phyloP scores from a whole-genome alignment of 2,888 invertebrate species.

The Dermolepida albohirtum region DNA sequence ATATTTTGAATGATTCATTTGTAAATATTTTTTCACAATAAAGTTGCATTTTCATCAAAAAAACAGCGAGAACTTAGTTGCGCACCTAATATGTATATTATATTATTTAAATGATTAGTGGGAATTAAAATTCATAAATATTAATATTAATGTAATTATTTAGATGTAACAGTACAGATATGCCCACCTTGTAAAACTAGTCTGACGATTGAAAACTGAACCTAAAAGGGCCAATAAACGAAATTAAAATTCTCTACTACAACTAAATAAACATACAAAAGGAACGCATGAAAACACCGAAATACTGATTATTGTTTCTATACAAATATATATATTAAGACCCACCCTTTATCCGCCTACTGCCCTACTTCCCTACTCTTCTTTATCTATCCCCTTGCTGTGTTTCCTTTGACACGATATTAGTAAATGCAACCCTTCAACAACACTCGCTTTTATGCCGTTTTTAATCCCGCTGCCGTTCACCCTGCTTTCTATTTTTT shows the following conservation, averaged over 20 bases:
- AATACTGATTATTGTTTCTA: slow-evolving; percentile 28
- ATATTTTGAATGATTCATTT: too few species aligned
- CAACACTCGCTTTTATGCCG: slow-evolving; percentile 35
- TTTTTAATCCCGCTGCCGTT: slow-evolving; percentile 40
- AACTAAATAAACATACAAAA: slow-evolving; percentile 25
- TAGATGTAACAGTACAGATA: too few species aligned
- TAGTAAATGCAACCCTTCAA: slow-evolving; percentile 43
- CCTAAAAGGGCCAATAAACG: neutral
- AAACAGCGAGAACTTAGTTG: too few species aligned
- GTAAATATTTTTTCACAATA: too few species aligned
- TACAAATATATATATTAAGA: slow-evolving; percentile 17
- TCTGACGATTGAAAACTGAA: neutral
- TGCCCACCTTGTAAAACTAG: too few species aligned
- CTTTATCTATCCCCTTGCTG: slow-evolving; percentile 49
- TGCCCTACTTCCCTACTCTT: slow-evolving; percentile 56
- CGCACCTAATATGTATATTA: too few species aligned
- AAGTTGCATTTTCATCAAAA: too few species aligned
- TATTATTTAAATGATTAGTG: too few species aligned
- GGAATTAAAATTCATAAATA: too few species aligned
- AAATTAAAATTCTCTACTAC: neutral
- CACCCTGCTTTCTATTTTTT: slow-evolving; percentile 32
- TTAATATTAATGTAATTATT: too few species aligned
- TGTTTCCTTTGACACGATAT: slow-evolving; percentile 42
- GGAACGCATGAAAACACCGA: slow-evolving; percentile 30
- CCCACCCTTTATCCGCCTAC: slow-evolving; percentile 51